These are phyloP conservation scores for Endotricha flammealis DNA, from an alignment of 2,888 invertebrate genomes.

Conservation along the genomic window DNA sequence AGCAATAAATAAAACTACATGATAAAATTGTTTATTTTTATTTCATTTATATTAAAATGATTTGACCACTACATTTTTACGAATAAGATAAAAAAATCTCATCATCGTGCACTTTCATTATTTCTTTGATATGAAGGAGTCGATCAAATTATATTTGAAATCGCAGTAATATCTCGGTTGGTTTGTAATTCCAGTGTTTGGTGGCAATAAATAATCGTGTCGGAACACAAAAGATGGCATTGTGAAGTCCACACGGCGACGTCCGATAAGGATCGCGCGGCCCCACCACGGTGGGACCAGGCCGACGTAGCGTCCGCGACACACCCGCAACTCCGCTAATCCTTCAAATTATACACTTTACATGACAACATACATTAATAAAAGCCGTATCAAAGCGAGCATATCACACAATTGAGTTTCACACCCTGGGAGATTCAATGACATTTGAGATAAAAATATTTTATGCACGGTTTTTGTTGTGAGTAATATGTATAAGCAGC, in stretches of 20 bases:
- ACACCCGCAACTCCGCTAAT: constrained; percentile 30
- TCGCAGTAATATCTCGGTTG: constrained; percentile 50
- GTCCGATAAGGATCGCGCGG: constrained; percentile 61
- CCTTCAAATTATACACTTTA: constrained; percentile 31
- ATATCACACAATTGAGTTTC: constrained; percentile 1
- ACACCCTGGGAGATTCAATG: too few species aligned
- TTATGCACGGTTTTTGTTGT: too few species aligned
- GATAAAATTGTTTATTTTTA: too few species aligned
- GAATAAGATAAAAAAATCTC: too few species aligned
- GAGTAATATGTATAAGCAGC: too few species aligned
- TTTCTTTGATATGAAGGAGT: constrained; percentile 28
- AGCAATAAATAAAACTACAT: too few species aligned
- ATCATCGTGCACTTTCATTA: too few species aligned
- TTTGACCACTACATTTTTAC: too few species aligned
- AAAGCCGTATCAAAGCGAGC: constrained; percentile 10
- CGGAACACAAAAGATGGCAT: constrained; percentile 73
- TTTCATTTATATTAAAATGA: too few species aligned
- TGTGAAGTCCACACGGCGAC: constrained; percentile 68
- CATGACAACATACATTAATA: constrained; percentile 23
- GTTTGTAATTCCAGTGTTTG: constrained; percentile 60
- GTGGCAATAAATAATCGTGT: constrained; percentile 70
- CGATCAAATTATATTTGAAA: constrained; percentile 48
- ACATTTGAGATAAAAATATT: too few species aligned
- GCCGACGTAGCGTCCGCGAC: constrained; percentile 18
- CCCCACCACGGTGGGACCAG: constrained; percentile 29